Conservation (phyloP, 92 coral and sea anemone genomes). For the Umimayanthus chanpuru region DNA sequence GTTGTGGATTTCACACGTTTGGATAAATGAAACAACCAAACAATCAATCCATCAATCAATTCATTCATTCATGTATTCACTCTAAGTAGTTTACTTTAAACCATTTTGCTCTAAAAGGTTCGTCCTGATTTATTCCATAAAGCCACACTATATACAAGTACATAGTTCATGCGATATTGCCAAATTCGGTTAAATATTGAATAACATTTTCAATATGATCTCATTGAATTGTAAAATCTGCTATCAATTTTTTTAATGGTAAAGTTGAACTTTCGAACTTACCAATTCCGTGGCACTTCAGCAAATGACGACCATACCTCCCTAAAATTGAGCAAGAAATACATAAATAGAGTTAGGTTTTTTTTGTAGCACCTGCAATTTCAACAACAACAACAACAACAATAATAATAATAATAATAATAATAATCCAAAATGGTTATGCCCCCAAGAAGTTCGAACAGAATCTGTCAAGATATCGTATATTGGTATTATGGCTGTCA, state of each 20-base stretch:
- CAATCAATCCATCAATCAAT: background rate
- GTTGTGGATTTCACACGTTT: no score
- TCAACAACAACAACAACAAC: no score
- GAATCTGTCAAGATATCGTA: no score
- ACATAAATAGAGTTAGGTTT: background rate
- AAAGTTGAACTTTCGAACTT: background rate
- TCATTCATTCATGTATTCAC: background rate
- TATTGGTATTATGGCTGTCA: no score
- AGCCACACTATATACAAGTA: background rate
- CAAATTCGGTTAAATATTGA: background rate
- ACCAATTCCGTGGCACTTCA: conserved; percentile 41
- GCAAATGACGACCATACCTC: conserved; percentile 35
- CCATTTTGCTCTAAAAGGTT: no score
- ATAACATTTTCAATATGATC: background rate
- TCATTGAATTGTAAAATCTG: background rate
- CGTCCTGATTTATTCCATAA: no score
- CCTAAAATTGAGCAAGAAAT: conserved; percentile 8
- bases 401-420: no score
- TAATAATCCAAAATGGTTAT: no score
- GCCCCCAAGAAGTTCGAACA: no score
- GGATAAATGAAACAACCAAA: background rate
- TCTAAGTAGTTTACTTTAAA: no score
- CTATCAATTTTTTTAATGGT: background rate
- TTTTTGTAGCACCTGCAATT: no score
- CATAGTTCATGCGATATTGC: background rate